These are phyloP conservation scores for Synanthedon vespiformis DNA, from an alignment of 2,888 invertebrate genomes.

Conservation along the genomic window DNA sequence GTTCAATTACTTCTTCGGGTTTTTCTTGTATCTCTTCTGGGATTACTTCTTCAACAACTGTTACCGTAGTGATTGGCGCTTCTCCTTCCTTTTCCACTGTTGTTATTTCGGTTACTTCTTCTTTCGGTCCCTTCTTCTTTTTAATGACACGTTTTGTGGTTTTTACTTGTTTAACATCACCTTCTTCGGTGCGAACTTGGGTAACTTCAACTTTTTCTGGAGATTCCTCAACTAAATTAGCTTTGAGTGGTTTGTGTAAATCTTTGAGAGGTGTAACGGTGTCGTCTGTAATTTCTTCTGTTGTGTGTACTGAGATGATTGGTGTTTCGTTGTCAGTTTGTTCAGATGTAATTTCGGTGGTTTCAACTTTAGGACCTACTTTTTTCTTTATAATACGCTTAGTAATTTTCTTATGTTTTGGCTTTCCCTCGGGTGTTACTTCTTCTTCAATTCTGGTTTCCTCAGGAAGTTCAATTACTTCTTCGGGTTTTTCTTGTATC, in stretches of 20 bases:
- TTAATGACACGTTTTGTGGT: conserved; percentile 6
- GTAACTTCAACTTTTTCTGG: conserved; percentile 6
- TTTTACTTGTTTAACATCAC: conserved; percentile 9
- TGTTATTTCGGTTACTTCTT: conserved; percentile 30
- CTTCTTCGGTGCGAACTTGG: conserved; percentile 9
- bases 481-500: background rate
- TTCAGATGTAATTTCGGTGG: conserved; percentile 27
- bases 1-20: conserved; percentile 11
- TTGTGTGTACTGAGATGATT: conserved; percentile 21
- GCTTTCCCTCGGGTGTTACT: conserved; percentile 14
- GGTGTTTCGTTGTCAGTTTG: conserved; percentile 29
- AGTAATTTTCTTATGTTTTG: conserved; percentile 21
- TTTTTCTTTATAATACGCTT: conserved; percentile 18
- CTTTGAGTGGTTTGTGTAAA: conserved; percentile 17
- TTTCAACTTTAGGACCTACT: conserved; percentile 16
- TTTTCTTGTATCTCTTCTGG: conserved; percentile 22
- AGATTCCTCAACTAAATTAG: conserved; percentile 14
- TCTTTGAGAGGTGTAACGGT: conserved; percentile 15
- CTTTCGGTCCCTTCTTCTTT: conserved; percentile 6
- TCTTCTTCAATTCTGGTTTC: conserved; percentile 25
- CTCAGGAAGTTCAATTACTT: conserved; percentile 8
- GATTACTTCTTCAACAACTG: conserved; percentile 27
- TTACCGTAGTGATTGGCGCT: conserved; percentile 23
- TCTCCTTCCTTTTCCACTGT: conserved; percentile 33
- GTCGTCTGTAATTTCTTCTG: conserved; percentile 2